Evolutionary conservation across 2,888 invertebrate genomes (phyloP).

Genomic region (Caenorhabditis macrosperma): DNA sequence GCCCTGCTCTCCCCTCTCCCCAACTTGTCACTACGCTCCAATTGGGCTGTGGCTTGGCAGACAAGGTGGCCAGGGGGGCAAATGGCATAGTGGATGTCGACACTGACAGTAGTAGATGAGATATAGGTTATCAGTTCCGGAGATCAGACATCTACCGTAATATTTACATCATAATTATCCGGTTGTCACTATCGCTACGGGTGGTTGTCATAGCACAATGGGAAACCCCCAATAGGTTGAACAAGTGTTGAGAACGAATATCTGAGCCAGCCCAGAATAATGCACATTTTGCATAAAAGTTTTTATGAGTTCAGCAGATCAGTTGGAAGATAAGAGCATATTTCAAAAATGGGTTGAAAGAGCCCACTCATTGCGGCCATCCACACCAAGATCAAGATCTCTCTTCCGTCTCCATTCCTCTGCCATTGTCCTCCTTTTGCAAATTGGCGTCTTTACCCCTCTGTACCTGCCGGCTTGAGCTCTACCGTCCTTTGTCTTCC

Average conservation of each 20-base stretch:
- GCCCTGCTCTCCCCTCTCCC: no score
- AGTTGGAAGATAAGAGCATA: slow-evolving; percentile 16
- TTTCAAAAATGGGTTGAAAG: neutral
- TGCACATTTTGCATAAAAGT: slow-evolving; percentile 26
- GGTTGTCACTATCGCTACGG: slow-evolving; percentile 40
- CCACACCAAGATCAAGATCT: slow-evolving; percentile 37
- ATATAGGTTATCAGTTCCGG: slow-evolving; percentile 36
- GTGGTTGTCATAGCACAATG: no score
- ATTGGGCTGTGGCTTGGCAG: slow-evolving; percentile 10
- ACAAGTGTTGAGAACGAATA: neutral
- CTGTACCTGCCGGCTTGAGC: slow-evolving; percentile 31
- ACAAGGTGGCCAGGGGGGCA: slow-evolving; percentile 4
- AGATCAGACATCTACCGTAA: slow-evolving; percentile 40
- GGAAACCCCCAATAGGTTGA: no score
- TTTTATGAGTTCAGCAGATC: slow-evolving; percentile 18
- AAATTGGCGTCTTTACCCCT: slow-evolving; percentile 24
- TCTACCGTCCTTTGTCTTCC: slow-evolving; percentile 38
- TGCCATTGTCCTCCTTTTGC: slow-evolving; percentile 21
- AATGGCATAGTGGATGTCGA: slow-evolving; percentile 14
- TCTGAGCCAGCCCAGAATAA: no score
- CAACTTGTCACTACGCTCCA: slow-evolving; percentile 44
- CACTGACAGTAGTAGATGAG: slow-evolving; percentile 26
- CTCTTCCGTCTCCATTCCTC: slow-evolving; percentile 18
- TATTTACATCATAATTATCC: slow-evolving; percentile 39
- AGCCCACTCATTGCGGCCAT: slow-evolving; percentile 1